Percentiles rank a stretch among this genome's conserved stretches.
phyloP scores from a whole-genome alignment of 2,888 invertebrate genomes.

The Oscheius onirici region DNA sequence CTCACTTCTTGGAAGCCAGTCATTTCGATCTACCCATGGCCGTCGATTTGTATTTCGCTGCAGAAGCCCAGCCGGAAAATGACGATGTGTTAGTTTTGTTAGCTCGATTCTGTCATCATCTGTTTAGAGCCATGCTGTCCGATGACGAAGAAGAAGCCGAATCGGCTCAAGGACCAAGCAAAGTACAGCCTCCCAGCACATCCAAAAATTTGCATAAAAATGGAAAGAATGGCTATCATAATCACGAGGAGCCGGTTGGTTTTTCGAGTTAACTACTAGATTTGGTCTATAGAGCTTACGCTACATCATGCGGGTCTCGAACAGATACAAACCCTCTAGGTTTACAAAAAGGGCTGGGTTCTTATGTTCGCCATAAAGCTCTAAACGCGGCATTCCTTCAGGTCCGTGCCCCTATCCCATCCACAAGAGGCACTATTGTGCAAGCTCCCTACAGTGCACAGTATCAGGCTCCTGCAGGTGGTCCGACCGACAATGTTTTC shows the following conservation, averaged over 20 bases:
- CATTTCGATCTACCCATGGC: slow-evolving; percentile 38
- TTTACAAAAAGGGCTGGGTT: no score
- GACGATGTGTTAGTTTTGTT: slow-evolving; percentile 31
- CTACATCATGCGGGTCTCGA: no score
- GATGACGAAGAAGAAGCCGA: slow-evolving; percentile 27
- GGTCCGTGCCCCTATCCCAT: slow-evolving; percentile 58
- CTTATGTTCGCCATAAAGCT: no score
- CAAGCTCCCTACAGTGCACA: slow-evolving; percentile 51
- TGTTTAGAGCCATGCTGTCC: slow-evolving; percentile 9
- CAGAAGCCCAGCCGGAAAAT: neutral
- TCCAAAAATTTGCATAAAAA: neutral
- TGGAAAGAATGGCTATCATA: slow-evolving; percentile 1
- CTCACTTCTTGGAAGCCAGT: slow-evolving; percentile 46
- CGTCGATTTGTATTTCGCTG: slow-evolving; percentile 45
- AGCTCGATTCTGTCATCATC: no score
- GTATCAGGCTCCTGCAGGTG: slow-evolving; percentile 37
- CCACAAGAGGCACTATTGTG: slow-evolving; percentile 50
- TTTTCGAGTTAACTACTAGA: no score
- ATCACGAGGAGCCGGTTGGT: slow-evolving; percentile 7
- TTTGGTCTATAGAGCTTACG: no score
- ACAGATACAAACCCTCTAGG: no score
- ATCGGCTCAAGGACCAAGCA: neutral
- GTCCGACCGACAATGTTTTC: slow-evolving; percentile 21
- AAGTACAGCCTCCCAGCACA: neutral
- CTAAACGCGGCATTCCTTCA: no score